Evolutionary conservation across 2,888 invertebrate species (phyloP).

Genomic region (Eretmocerus hayati): DNA sequence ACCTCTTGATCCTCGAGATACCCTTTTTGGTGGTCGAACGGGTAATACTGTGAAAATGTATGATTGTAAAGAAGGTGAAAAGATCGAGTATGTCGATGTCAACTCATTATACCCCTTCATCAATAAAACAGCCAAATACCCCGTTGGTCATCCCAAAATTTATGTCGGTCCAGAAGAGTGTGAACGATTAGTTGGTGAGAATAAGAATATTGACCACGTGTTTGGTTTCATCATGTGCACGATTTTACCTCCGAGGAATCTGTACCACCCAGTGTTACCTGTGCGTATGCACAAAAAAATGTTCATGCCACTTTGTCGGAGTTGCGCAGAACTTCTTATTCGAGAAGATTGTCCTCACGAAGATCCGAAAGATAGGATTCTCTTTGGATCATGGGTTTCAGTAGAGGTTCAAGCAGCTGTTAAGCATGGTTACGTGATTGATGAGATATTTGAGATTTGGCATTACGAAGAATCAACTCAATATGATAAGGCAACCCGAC

Average conservation of each 20-base stretch:
- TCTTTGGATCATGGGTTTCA: conserved; percentile 37
- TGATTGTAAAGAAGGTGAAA: not conserved
- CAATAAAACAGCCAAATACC: conserved; percentile 29
- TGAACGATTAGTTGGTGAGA: conserved; percentile 5
- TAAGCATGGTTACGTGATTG: conserved; percentile 33
- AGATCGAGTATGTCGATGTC: conserved; percentile 9
- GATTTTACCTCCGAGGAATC: conserved; percentile 26
- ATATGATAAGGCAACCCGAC: conserved; percentile 22
- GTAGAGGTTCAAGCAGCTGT: conserved; percentile 37
- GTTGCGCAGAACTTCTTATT: conserved; percentile 26
- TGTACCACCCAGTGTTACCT: conserved; percentile 35
- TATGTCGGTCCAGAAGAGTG: conserved; percentile 22
- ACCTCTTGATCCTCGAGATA: conserved; percentile 7
- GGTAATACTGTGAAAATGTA: not conserved
- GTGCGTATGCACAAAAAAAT: conserved; percentile 29
- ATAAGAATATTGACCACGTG: conserved; percentile 20
- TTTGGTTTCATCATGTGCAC: conserved; percentile 24
- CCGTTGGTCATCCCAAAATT: conserved; percentile 30
- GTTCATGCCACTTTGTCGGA: conserved; percentile 37
- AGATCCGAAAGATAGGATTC: conserved; percentile 23
- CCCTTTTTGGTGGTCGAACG: conserved; percentile 7
- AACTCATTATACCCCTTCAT: conserved; percentile 24
- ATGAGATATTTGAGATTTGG: conserved; percentile 35
- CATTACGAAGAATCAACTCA: conserved; percentile 31
- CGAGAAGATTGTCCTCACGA: conserved; percentile 31